phyloP scores from a whole-genome alignment of 2,888 invertebrate species.

The Drosophila merina region DNA sequence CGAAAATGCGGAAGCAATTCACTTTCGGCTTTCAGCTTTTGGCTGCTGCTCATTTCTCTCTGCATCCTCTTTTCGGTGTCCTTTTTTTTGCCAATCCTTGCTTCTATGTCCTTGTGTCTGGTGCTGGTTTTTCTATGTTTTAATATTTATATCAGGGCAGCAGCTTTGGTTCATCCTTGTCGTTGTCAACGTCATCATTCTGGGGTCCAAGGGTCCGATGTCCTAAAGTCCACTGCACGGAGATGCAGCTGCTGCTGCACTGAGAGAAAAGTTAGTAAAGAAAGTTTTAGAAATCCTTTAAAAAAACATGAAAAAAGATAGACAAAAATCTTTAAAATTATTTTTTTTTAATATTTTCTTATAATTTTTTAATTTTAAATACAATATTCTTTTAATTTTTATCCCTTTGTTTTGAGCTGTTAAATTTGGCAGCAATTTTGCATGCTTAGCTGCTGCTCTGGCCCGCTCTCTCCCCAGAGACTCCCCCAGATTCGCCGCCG shows the following conservation, averaged over 20 bases:
- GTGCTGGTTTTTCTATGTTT: slow-evolving; percentile 32
- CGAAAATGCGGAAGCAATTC: slow-evolving; percentile 64
- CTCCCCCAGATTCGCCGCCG: slow-evolving; percentile 3
- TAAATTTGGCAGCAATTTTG: background rate
- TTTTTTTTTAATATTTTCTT: too few species aligned
- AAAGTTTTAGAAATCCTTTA: background rate
- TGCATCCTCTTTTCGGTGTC: too few species aligned
- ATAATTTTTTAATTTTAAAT: too few species aligned
- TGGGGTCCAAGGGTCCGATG: slow-evolving; percentile 16
- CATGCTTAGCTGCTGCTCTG: slow-evolving; percentile 25
- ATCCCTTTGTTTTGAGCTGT: too few species aligned
- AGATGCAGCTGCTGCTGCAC: slow-evolving; percentile 24
- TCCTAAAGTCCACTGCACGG: slow-evolving; percentile 3
- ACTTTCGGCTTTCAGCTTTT: slow-evolving; percentile 44
- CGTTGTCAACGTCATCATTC: slow-evolving; percentile 58
- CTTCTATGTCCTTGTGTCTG: slow-evolving; percentile 6
- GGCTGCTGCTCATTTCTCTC: slow-evolving; percentile 27
- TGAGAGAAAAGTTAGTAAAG: background rate
- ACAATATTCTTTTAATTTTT: too few species aligned
- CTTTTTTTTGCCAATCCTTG: background rate
- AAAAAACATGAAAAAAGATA: background rate
- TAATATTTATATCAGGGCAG: slow-evolving; percentile 64
- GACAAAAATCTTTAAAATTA: background rate
- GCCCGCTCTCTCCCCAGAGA: slow-evolving; percentile 2
- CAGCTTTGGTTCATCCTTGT: slow-evolving; percentile 39